A percentile compares a stretch with the other conserved stretches of the same genome.
phyloP scores from a whole-genome alignment of 2,888 invertebrate species.

The Odontothrips loti region DNA sequence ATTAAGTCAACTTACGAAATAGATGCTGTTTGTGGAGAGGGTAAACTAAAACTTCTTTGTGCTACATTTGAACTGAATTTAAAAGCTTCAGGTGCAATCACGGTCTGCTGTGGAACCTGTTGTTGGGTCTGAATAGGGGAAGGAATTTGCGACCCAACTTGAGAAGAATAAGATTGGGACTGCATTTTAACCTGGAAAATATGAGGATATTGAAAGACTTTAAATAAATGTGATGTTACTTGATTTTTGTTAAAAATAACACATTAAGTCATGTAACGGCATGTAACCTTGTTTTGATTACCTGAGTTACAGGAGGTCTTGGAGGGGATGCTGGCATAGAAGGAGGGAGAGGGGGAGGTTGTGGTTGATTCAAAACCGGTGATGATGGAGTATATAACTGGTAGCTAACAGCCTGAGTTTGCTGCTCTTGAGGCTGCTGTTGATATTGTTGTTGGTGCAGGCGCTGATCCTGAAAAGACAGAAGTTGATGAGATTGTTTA shows the following conservation, averaged over 20 bases:
- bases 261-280: too few species aligned
- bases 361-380: constrained; percentile 24
- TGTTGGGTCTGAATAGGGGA: neutral
- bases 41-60: constrained; percentile 12
- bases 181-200: neutral
- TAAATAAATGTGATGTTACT: neutral
- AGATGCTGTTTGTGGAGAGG: neutral
- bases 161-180: neutral
- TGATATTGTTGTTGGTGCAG: constrained; percentile 40
- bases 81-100: neutral
- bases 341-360: constrained; percentile 15
- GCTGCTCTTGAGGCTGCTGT: constrained; percentile 42
- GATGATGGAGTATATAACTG: neutral
- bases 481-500: constrained; percentile 39
- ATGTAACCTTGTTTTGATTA: neutral
- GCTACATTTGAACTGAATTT: constrained; percentile 9
- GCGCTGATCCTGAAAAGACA: constrained; percentile 41
- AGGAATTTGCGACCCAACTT: neutral
- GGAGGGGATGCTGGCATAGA: constrained; percentile 8
- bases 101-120: neutral
- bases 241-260: too few species aligned
- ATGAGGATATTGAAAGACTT: neutral
- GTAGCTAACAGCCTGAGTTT: constrained; percentile 35
- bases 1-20: neutral
- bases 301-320: constrained; percentile 4